Evolutionary conservation across 1,140 invertebrate genomes (phyloP).

Genomic region (Diorhabda elongata): DNA sequence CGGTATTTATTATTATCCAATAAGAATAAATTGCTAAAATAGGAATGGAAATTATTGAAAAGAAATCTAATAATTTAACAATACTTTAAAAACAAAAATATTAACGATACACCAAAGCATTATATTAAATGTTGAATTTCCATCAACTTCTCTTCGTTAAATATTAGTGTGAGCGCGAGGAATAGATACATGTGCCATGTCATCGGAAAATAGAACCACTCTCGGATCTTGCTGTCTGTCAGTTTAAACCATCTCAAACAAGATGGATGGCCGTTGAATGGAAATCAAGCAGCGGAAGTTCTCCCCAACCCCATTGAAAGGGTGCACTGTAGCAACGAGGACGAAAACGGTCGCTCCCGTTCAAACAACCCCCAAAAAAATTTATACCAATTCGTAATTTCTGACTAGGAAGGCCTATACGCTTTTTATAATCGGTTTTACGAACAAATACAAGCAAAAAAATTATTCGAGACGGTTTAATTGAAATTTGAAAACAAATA

Average conservation of each 20-base stretch:
- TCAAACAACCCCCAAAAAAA: conserved; percentile 19
- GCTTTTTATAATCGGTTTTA: too few species aligned
- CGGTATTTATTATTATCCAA: too few species aligned
- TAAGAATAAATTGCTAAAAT: too few species aligned
- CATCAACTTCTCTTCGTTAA: not conserved
- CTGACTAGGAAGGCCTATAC: not conserved
- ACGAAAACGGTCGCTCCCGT: conserved; percentile 10
- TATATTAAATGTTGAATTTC: not conserved
- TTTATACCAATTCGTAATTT: conserved; percentile 3
- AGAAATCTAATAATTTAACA: too few species aligned
- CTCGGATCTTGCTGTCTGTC: conserved; percentile 47
- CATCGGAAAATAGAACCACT: conserved; percentile 43
- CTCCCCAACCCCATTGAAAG: conserved; percentile 37
- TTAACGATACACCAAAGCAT: not conserved
- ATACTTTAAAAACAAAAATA: too few species aligned
- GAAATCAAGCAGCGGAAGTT: conserved; percentile 46
- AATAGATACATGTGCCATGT: conserved; percentile 41
- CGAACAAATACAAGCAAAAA: too few species aligned
- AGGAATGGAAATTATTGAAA: too few species aligned
- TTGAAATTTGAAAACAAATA: too few species aligned
- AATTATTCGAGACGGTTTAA: too few species aligned
- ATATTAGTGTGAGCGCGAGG: conserved; percentile 13
- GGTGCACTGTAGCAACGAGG: conserved; percentile 31
- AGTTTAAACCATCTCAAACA: conserved; percentile 49
- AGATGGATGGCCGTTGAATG: conserved; percentile 48